A percentile compares a stretch with the other conserved stretches of the same genome.
These are phyloP conservation scores for Chionomys nivalis DNA, from an alignment of 2,113 vertebrate genomes.

Conservation along the genomic window DNA sequence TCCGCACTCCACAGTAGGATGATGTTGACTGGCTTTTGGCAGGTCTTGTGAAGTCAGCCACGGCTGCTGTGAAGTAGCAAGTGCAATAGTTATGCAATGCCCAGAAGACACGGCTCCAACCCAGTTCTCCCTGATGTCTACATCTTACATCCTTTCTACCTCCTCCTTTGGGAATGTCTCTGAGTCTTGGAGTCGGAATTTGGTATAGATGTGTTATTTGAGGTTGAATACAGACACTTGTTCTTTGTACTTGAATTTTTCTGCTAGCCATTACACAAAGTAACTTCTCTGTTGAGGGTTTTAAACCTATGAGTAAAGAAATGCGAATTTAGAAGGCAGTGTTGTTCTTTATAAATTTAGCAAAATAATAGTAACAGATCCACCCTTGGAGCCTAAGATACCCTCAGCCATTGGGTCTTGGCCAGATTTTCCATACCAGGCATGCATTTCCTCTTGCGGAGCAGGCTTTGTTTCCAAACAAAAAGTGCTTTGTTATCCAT, in stretches of 20 bases:
- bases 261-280: not conserved
- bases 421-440: not conserved
- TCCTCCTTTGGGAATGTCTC: not conserved
- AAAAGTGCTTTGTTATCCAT: not conserved
- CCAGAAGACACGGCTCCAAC: not conserved
- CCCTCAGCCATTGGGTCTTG: not conserved
- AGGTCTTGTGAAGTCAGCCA: not conserved
- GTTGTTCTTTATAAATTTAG: not conserved
- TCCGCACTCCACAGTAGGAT: not conserved
- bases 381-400: not conserved
- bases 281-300: not conserved
- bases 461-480: not conserved
- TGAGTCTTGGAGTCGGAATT: not conserved
- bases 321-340: not conserved
- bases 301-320: not conserved
- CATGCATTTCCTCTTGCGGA: not conserved
- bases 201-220: not conserved
- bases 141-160: not conserved
- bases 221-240: not conserved
- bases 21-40: not conserved
- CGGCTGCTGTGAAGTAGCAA: not conserved
- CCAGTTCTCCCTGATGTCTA: not conserved
- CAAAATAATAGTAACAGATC: not conserved
- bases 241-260: not conserved
- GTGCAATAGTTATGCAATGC: not conserved